Evolutionary conservation across 2,797 vertebrate genomes (phyloP), one percentile per base, ranked within the genome.

Genomic region (Myiothlypis coronata): DNA sequence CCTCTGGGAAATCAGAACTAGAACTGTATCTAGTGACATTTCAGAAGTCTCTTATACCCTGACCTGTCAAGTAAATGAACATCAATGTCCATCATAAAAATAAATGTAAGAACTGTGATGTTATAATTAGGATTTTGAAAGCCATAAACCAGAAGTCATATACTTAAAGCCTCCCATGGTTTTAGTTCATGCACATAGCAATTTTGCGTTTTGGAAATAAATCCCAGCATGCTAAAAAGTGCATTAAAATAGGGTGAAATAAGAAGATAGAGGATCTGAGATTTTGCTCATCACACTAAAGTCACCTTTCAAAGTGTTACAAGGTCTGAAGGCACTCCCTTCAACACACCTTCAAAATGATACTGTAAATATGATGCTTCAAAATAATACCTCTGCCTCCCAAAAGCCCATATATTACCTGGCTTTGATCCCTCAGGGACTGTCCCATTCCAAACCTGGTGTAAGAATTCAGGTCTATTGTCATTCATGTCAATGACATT

Each of bases 401-500:
- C 34, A 37, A 85, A 71, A 89, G 22, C 11, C 32, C 57, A 13
- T 12, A 3, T 14, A 87, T 98, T 98, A 99, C 99, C 99, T 97
- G 99, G 99, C 96, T 99, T 99, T 91, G 99, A 99, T 95, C 99
- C 99, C 96, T 99, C 99, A 19, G 99, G 98, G 67, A 99, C 99
- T 9, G 98, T 98, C 80, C 99, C 99, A 67, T 99, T 99, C 99
- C 99, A 99, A 95, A 99, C 98, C 91, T 99, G 99, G 96, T 99
- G 99, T 83, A 98, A 97, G 97, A 99, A 99, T 97, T 99, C 99
- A 1, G 99, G 99, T 72, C 99, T 98, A 96, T 99, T 99, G 98
- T 99, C 99, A 84, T 99, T 99, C 99, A 99, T 99, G 97, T 99
- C 99, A 95, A 99, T 99, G 65, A 99, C 99, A 93, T 99, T 99